phyloP scores from a whole-genome alignment of 2,797 vertebrate genomes.

The Helarctos malayanus region DNA sequence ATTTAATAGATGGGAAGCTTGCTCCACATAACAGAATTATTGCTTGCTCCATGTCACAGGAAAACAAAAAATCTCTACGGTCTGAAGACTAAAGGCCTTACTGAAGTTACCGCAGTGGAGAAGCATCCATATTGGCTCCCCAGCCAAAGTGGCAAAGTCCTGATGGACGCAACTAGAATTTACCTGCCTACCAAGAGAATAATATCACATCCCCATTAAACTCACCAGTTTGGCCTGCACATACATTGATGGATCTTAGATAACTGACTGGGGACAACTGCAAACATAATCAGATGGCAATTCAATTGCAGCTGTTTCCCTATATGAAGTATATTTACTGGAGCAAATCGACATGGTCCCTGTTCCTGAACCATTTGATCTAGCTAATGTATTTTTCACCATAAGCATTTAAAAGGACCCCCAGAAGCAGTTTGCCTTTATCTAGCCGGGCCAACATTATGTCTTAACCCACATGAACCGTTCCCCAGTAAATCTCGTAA shows the following conservation, averaged over 20 bases:
- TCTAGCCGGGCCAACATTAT: neutral
- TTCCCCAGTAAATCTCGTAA: neutral
- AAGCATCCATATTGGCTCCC: neutral
- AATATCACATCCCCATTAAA: neutral
- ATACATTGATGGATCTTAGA: neutral
- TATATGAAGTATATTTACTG: neutral
- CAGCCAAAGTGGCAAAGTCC: neutral
- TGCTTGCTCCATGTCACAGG: neutral
- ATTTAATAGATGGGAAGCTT: neutral
- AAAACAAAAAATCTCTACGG: neutral
- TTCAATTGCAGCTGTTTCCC: neutral
- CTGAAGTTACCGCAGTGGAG: neutral
- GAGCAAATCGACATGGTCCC: neutral
- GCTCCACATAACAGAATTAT: neutral
- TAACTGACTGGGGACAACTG: neutral
- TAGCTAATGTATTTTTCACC: neutral
- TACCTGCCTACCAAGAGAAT: neutral
- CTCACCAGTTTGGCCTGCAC: neutral
- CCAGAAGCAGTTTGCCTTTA: neutral
- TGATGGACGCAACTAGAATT: neutral
- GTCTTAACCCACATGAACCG: neutral
- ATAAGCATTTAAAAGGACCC: neutral
- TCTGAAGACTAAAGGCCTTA: neutral
- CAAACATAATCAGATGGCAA: neutral
- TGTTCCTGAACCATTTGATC: neutral